phyloP scores from a whole-genome alignment of 2,888 invertebrate genomes.

The Rhopalosiphum nymphaeae region DNA sequence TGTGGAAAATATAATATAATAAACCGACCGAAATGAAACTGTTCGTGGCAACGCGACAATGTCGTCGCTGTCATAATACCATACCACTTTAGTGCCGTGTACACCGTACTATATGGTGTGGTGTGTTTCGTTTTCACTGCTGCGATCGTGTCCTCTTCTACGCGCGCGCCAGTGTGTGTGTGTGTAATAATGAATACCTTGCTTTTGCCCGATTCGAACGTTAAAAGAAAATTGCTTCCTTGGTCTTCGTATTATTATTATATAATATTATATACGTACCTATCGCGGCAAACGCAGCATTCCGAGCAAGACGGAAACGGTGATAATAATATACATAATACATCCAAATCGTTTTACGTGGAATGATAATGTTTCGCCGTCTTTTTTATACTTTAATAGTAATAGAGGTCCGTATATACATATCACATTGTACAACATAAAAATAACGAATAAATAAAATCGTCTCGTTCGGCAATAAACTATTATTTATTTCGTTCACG shows the following conservation, averaged over 20 bases:
- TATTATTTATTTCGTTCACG: not conserved
- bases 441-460: not conserved
- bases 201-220: not conserved
- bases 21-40: conserved; percentile 24
- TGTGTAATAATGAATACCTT: not conserved
- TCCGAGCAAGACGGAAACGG: not conserved
- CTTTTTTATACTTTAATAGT: not conserved
- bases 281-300: not conserved
- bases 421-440: not conserved
- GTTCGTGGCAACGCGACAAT: not conserved
- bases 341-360: not conserved
- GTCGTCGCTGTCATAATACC: conserved; percentile 1
- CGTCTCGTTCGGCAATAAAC: not conserved
- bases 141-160: not conserved
- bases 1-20: conserved; percentile 13
- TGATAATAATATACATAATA: conserved; percentile 16
- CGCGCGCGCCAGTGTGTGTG: not conserved
- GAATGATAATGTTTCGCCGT: not conserved
- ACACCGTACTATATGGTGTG: not conserved
- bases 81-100: not conserved
- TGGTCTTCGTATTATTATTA: not conserved
- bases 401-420: not conserved
- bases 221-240: conserved; percentile 34
- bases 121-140: not conserved
- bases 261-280: not conserved